Conservation (phyloP, 2,113 vertebrate genomes). For the Scomber colias region DNA sequence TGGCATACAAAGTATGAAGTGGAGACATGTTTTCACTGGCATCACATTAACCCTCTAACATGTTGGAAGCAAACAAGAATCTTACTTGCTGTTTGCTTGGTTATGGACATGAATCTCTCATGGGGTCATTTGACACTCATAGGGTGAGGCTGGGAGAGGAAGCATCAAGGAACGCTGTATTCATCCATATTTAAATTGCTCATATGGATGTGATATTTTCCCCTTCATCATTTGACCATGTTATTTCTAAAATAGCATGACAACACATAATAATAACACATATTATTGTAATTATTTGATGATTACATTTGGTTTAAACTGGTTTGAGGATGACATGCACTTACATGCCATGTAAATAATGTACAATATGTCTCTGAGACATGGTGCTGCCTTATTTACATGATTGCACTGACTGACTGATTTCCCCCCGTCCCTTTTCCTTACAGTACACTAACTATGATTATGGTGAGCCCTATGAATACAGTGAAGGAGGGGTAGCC, state of each 20-base stretch:
- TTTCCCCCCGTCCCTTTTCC: slow-evolving; percentile 76
- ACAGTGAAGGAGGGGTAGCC: slow-evolving; percentile 90
- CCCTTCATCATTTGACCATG: slow-evolving; percentile 19
- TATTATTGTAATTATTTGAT: not conserved
- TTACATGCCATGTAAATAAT: slow-evolving; percentile 68
- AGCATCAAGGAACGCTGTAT: not conserved
- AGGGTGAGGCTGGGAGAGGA: not conserved
- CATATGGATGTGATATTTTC: slow-evolving; percentile 46
- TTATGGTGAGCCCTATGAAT: slow-evolving; percentile 93
- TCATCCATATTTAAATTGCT: slow-evolving; percentile 45
- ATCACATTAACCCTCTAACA: slow-evolving; percentile 49
- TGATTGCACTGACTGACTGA: slow-evolving; percentile 76
- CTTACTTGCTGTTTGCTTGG: slow-evolving; percentile 48
- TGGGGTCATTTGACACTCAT: not conserved
- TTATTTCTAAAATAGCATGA: slow-evolving; percentile 55
- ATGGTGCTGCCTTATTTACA: slow-evolving; percentile 61
- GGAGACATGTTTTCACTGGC: slow-evolving; percentile 33
- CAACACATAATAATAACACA: not conserved
- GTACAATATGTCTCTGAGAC: slow-evolving; percentile 40
- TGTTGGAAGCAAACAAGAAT: slow-evolving; percentile 60
- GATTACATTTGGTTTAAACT: slow-evolving; percentile 5
- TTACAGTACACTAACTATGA: slow-evolving; percentile 93
- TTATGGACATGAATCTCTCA: slow-evolving; percentile 12
- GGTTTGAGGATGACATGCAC: not conserved
- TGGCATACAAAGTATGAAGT: slow-evolving; percentile 35